Percentiles rank a stretch among this genome's conserved stretches.
phyloP scores from a whole-genome alignment of 1,140 invertebrate species.

The Pygmarrhopalites habei region DNA sequence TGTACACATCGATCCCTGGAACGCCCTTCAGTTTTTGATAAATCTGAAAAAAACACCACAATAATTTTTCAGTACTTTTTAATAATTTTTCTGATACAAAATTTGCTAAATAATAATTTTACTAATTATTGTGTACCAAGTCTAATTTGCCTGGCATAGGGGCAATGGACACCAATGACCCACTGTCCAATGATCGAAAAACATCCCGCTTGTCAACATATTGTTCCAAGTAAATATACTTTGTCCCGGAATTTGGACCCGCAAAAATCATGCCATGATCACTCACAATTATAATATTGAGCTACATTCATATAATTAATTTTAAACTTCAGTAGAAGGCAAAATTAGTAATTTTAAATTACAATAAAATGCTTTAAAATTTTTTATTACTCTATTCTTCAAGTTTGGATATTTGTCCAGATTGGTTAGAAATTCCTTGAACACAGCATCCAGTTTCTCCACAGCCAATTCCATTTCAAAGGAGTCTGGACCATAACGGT shows the following conservation, averaged over 20 bases:
- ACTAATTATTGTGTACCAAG: too few relatives aligned
- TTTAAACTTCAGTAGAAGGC: too few relatives aligned
- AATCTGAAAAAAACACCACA: conserved; percentile 38
- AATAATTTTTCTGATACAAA: not conserved
- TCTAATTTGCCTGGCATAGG: conserved; percentile 12
- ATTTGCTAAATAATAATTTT: too few relatives aligned
- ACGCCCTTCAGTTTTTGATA: conserved; percentile 38
- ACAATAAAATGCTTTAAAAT: too few relatives aligned
- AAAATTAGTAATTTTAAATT: too few relatives aligned
- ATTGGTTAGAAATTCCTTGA: conserved; percentile 39
- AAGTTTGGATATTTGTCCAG: conserved; percentile 25
- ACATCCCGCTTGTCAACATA: conserved; percentile 39
- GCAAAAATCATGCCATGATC: conserved; percentile 48
- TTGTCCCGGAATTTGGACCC: conserved; percentile 22
- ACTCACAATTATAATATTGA: conserved; percentile 47
- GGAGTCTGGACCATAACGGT: conserved; percentile 42
- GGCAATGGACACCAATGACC: conserved; percentile 41
- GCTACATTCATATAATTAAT: too few relatives aligned
- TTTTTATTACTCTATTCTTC: not conserved
- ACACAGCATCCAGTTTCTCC: conserved; percentile 40
- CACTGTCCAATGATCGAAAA: conserved; percentile 40
- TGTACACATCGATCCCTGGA: conserved; percentile 42
- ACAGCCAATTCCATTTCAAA: conserved; percentile 38
- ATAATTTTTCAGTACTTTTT: not conserved
- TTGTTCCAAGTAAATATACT: conserved; percentile 40